Evolutionary conservation across 2,888 invertebrate genomes (phyloP), one percentile per base, ranked within the genome.

Genomic region (Drosophila villosipedis): DNA sequence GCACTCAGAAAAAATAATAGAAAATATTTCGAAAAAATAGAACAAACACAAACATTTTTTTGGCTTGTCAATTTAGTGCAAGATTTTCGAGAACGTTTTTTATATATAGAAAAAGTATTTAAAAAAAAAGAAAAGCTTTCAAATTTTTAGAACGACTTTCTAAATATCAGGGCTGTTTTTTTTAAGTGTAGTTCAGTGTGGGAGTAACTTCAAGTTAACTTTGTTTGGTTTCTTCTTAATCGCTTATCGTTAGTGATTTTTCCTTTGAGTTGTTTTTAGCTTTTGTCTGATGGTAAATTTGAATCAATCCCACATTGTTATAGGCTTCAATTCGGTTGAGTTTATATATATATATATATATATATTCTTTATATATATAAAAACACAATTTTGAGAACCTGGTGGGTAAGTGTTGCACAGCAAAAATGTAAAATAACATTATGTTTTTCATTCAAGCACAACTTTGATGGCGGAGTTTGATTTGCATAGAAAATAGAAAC

Each of bases 341-440:
- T 37, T 53, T 59, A 12, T 12, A 4, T 33, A 33, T 4, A 12
- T 12, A 6, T 59, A 12, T 12, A 4, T 33, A 33, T 4, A 12
- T 12, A 6, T 14, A 31, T 22, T 43, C 22, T 22, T 1, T 12
- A n/a, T 4, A 3, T 10, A 14, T 30, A 22, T 4, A 10, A 25
- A 25, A 35, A 28, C 16, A n/a, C n/a, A 41, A 41, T 41, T 43
- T 55, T 3, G 14, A 63, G 9, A 30, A 31, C 37, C 25, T 25
- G 22, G 49, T 66, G 31, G 57, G 68, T 68, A 57, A 69, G 35
- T 68, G 14, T 7, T n/a, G 14, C 9, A 57, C 7, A 35, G 25
- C 16, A 9, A 10, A 52, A 1, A 31, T 19, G n/a, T 41, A 6
- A 39, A 9, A 9, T 19, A 39, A 39, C 9, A n/a, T n/a, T 9